Conservation (phyloP, 2,113 vertebrate genomes). For the Pollimyrus isidori region DNA sequence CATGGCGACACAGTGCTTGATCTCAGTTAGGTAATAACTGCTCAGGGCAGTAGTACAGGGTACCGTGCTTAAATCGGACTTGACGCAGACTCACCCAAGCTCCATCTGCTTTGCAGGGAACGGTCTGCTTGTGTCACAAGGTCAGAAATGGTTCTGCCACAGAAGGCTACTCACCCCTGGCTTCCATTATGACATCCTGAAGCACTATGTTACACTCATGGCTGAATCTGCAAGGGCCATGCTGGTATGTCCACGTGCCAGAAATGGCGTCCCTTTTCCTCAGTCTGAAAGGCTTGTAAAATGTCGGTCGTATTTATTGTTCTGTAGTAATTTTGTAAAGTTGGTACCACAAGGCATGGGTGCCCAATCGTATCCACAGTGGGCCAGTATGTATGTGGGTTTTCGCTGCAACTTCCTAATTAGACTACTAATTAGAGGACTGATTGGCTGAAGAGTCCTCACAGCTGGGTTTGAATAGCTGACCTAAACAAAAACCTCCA, state of each 20-base stretch:
- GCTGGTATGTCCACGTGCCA: conserved; percentile 60
- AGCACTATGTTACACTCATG: conserved; percentile 66
- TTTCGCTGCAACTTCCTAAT: no score
- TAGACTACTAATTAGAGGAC: no score
- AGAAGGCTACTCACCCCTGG: conserved; percentile 73
- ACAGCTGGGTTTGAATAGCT: no score
- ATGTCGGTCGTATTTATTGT: not conserved
- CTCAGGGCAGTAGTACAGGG: not conserved
- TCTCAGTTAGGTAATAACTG: not conserved
- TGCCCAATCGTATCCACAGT: no score
- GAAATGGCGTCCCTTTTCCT: not conserved
- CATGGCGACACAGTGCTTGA: not conserved
- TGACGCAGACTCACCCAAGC: not conserved
- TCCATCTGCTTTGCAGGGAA: conserved; percentile 45
- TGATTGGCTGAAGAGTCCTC: no score
- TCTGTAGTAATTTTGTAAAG: not conserved
- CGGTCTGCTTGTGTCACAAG: conserved; percentile 65
- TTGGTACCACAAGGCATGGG: not conserved
- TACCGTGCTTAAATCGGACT: not conserved
- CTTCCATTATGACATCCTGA: conserved; percentile 79
- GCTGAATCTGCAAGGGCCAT: conserved; percentile 65
- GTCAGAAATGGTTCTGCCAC: conserved; percentile 73
- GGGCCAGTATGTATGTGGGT: no score
- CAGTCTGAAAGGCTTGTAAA: not conserved
- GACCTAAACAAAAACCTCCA: no score